A percentile compares a stretch with the other conserved stretches of the same genome.
Evolutionary conservation across 2,888 invertebrate genomes (phyloP).

Genomic region (Caenorhabditis sp.): DNA sequence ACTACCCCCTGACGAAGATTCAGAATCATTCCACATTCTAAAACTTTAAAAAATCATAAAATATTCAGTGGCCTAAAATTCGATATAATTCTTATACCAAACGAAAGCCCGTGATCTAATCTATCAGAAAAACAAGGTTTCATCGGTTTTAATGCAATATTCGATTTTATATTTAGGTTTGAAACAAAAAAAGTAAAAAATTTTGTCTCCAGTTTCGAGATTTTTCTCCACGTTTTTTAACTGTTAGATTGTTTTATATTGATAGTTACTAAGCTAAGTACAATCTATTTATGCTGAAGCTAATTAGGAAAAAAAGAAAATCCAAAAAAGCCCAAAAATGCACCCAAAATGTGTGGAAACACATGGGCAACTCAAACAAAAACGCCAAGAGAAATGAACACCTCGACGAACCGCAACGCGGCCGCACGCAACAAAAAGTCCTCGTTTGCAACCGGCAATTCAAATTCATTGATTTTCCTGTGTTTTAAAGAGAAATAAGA

Average conservation of each 20-base stretch:
- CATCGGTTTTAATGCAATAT: not conserved
- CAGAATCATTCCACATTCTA: conserved; percentile 44
- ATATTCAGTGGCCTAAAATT: not conserved
- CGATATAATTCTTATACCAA: not conserved
- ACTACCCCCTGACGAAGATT: conserved; percentile 37
- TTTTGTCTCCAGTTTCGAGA: not conserved
- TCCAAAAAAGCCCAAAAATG: not conserved
- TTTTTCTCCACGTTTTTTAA: not conserved
- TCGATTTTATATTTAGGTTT: not conserved
- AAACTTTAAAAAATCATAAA: not conserved
- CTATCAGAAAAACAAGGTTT: not conserved
- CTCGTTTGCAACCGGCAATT: conserved; percentile 37
- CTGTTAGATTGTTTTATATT: not conserved
- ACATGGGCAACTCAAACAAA: not conserved
- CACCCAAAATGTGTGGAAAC: not conserved
- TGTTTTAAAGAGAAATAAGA: conserved; percentile 4
- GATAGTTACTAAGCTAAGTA: not conserved
- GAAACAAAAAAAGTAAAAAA: not conserved
- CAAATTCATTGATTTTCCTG: conserved; percentile 9
- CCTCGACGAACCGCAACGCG: conserved; percentile 47
- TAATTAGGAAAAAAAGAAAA: not conserved
- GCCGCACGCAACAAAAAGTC: conserved; percentile 44
- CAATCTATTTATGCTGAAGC: not conserved
- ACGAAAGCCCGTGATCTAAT: not conserved
- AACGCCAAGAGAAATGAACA: conserved; percentile 13